Evolutionary conservation across 2,888 invertebrate genomes (phyloP), one percentile per base, ranked within the genome.

Genomic region (Coecobrya sp.): DNA sequence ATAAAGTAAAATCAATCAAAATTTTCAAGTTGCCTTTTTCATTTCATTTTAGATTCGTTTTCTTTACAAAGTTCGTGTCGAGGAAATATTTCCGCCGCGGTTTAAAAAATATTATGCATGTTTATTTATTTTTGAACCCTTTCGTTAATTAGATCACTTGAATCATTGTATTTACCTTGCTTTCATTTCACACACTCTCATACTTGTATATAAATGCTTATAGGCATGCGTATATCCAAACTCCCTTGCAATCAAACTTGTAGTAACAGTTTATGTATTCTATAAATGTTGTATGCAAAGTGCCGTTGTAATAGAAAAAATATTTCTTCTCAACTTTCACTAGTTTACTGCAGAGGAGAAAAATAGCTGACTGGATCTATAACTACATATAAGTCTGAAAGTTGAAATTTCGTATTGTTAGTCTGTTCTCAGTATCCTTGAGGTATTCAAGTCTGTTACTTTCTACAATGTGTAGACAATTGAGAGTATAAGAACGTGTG

Each of bases 381-480:
- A 25, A 16, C 19, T n/a, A 22, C 36, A 81, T 19, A 52, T 22
- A 81, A 55, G 52, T 81, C 81, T 81, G 81, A 81, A 81, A 81
- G 81, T 55, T 81, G 76, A 81, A 73, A 81, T 81, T 81, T 81
- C 81, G 81, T n/a, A 30, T 81, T 81, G 81, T 81, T 81, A 81
- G 81, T 81, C 81, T 81, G 81, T 81, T 81, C 55, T 81, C 81
- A 81, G 59, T 55, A 81, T 81, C 81, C 25, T 81, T 81, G 81
- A 81, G 81, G 81, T 81, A 55, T 55, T 81, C 52, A 30, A 55
- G 81, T 76, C 81, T 81, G 52, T 55, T 30, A 16, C 49, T 59
- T n/a, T 1, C 0, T 55, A n/a, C 8, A 30, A 55, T 55, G 81
- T 81, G 81, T 52, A 27, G 27, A 25, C 25, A 52, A 52, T 81